These are phyloP conservation scores for Acromyrmex heyeri DNA, from an alignment of 1,140 invertebrate genomes.

Conservation along the genomic window DNA sequence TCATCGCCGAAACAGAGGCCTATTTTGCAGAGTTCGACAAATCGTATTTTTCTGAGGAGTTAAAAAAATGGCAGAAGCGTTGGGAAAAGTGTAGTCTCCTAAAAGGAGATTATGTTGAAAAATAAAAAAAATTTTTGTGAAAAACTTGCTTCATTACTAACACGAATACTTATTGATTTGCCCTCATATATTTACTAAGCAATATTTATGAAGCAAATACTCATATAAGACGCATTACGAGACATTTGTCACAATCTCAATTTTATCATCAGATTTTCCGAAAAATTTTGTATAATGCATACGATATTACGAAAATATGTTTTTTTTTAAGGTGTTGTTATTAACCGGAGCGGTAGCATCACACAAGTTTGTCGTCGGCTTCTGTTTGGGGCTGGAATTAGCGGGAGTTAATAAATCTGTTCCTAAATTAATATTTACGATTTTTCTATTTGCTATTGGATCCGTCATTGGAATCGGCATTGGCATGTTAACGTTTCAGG, in stretches of 20 bases:
- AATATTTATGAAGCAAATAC: neutral
- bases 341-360: slow-evolving; percentile 91
- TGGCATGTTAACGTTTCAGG: slow-evolving; percentile 85
- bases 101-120: too few relatives aligned
- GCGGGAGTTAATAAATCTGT: slow-evolving; percentile 85
- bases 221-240: neutral
- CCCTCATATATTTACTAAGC: too few relatives aligned
- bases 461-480: slow-evolving; percentile 90
- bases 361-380: slow-evolving; percentile 93
- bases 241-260: slow-evolving; percentile 2
- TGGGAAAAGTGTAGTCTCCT: too few relatives aligned
- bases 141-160: too few relatives aligned
- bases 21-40: too few relatives aligned
- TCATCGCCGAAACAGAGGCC: too few relatives aligned
- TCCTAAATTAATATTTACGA: slow-evolving; percentile 87
- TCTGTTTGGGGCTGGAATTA: slow-evolving; percentile 92
- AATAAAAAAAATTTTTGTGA: too few relatives aligned
- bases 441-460: slow-evolving; percentile 89
- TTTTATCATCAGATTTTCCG: neutral
- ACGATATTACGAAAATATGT: neutral
- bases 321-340: slow-evolving; percentile 88
- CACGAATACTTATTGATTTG: too few relatives aligned
- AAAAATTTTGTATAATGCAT: neutral
- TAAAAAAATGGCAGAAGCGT: too few relatives aligned
- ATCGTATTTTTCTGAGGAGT: too few relatives aligned